A percentile compares a stretch with the other conserved stretches of the same genome.
These are phyloP conservation scores for Lithophane ornitopus DNA, from an alignment of 2,888 invertebrate genomes.

Conservation along the genomic window DNA sequence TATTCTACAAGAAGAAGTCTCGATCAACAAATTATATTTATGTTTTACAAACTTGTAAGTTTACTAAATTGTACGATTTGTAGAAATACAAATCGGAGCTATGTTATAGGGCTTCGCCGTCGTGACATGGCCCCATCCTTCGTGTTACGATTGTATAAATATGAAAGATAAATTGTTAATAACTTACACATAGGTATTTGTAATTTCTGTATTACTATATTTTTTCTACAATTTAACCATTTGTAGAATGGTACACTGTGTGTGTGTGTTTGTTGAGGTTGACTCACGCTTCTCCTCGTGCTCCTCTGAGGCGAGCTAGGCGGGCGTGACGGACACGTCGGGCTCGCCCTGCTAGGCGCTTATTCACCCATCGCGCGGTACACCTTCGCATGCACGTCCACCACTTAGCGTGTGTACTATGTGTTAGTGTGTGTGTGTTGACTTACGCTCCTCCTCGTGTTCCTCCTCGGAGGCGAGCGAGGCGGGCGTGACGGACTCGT, in stretches of 20 bases:
- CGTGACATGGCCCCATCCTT: neutral
- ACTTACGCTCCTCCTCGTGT: constrained; percentile 72
- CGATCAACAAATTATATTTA: neutral
- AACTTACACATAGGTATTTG: neutral
- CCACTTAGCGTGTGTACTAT: neutral
- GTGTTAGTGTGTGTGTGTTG: neutral
- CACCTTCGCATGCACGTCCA: constrained; percentile 68
- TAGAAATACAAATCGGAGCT: neutral
- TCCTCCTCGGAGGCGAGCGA: constrained; percentile 71
- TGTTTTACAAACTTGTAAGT: neutral
- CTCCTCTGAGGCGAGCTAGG: constrained; percentile 69
- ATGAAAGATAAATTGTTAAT: neutral
- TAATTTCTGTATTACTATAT: neutral
- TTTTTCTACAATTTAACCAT: neutral
- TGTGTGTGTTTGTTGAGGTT: constrained; percentile 19
- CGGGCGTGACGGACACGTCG: constrained; percentile 75
- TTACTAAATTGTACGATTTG: neutral
- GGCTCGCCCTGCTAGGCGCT: constrained; percentile 67
- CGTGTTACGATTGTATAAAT: neutral
- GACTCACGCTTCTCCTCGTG: no score
- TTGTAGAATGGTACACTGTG: neutral
- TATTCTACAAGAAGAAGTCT: neutral
- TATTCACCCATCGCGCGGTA: constrained; percentile 86
- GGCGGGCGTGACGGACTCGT: constrained; percentile 75
- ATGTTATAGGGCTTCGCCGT: neutral